Evolutionary conservation across 2,888 invertebrate species (phyloP).

Genomic region (Noctua fimbriata): DNA sequence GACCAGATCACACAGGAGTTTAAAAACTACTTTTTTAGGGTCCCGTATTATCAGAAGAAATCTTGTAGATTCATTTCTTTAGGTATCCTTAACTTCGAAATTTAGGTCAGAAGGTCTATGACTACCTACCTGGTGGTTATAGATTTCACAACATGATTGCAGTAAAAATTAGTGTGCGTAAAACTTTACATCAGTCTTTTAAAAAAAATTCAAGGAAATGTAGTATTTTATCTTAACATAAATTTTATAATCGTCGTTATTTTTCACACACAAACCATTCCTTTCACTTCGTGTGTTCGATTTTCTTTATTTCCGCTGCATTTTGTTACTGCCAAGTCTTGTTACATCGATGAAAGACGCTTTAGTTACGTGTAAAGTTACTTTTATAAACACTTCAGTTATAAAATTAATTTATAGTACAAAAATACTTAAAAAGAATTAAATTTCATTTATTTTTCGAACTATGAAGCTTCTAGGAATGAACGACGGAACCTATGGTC

Average conservation of each 20-base stretch:
- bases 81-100: background rate
- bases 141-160: background rate
- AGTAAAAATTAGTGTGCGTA: background rate
- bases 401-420: background rate
- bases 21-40: slow-evolving; percentile 22
- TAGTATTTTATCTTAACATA: background rate
- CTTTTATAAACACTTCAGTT: background rate
- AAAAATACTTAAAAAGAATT: background rate
- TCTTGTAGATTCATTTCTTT: background rate
- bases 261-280: background rate
- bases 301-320: background rate
- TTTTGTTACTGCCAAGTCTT: background rate
- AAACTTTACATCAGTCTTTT: no score
- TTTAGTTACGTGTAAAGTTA: background rate
- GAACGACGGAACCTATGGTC: slow-evolving; percentile 24
- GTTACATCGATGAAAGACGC: background rate
- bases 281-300: background rate
- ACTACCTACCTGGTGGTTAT: no score
- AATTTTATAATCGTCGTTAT: background rate
- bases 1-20: slow-evolving; percentile 28
- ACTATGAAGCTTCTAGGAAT: background rate
- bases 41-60: background rate
- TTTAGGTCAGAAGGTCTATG: no score
- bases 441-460: background rate
- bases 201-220: background rate